Base-by-base conservation (phyloP, 2,113 vertebrate genomes). In the Protobothrops mucrosquamatus region DNA sequence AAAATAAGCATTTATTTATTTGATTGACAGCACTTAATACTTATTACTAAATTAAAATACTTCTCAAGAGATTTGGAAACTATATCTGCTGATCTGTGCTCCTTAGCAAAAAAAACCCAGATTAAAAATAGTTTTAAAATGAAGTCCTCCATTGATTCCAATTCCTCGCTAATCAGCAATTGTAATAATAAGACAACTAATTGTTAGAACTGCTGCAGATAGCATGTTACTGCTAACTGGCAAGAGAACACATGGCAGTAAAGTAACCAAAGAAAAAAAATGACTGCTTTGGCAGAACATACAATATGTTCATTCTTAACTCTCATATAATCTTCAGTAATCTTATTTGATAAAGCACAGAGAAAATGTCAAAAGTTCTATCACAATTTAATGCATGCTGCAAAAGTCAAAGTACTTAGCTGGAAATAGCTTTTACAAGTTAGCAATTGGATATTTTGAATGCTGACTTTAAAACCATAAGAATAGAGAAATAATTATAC, bases 391-490 rank as follows among this genome's bases (percentile, higher is more conserved):
- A 64, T 92, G 93, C 92, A 94, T 54, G 93, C 12, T 94, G 59
- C 92, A 92, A 93, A 61, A 43, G 20, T 64, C 61, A 95, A 56
- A 48, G 6, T 57, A 94, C 56, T 55, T 29, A 34, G 12, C 20
- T 89, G 69, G 46, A 34, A 4, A 61, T 3, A 10, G 6, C 85
- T 92, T 51, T 56, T 89, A 86, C 7, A 61, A 86, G 29, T 12
- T 51, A 29, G 81, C 52, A 29, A n/a, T 24, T 54, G 48, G 51
- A 22, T 92, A 91, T 26, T 88, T n/a, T 91, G 61, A 92, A 92
- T 52, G 26, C 4, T 88, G 95, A 96, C 90, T 54, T 51, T 95
- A 54, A 95, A 52, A 94, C 74, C 48, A 95, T 93, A 95, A 97
- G 96, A 92, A 39, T 89, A 95, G 64, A 93, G n/a, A 29, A 39